A percentile compares a stretch with the other conserved stretches of the same genome.
Conservation (phyloP, 2,113 vertebrate species). For the Stigmatopora nigra region DNA sequence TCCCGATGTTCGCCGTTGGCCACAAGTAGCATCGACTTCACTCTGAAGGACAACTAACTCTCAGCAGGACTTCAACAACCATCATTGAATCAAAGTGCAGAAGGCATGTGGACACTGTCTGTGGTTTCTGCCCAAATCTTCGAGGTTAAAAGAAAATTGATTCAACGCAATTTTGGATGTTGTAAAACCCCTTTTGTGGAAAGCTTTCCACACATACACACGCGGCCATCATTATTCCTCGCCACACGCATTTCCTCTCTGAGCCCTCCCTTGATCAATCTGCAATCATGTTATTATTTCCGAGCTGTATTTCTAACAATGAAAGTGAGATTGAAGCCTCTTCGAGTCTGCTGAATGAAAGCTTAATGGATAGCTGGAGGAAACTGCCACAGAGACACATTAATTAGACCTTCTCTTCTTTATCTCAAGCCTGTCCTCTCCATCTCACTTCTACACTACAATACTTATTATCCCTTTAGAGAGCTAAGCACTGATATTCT, state of each 20-base stretch:
- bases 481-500: conserved; percentile 78
- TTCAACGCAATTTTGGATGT: conserved; percentile 38
- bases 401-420: conserved; percentile 87
- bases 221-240: conserved; percentile 52
- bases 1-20: conserved; percentile 17
- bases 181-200: conserved; percentile 41
- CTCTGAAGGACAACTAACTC: conserved; percentile 34
- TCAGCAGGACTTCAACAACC: conserved; percentile 35
- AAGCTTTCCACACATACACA: conserved; percentile 14
- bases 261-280: conserved; percentile 61
- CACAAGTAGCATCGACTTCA: conserved; percentile 33
- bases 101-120: conserved; percentile 27
- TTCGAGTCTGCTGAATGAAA: conserved; percentile 63
- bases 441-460: conserved; percentile 76
- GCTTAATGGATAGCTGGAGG: conserved; percentile 69
- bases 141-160: conserved; percentile 48
- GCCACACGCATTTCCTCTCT: conserved; percentile 49
- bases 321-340: conserved; percentile 71
- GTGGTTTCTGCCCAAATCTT: conserved; percentile 26
- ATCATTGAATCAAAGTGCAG: conserved; percentile 16
- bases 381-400: conserved; percentile 80
- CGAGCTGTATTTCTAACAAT: conserved; percentile 69
- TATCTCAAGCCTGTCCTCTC: conserved; percentile 70
- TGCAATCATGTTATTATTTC: conserved; percentile 76
- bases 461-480: conserved; percentile 80